These are phyloP conservation scores for Craseonycteris thonglongyai DNA, from an alignment of 2,113 vertebrate genomes.

Conservation along the genomic window DNA sequence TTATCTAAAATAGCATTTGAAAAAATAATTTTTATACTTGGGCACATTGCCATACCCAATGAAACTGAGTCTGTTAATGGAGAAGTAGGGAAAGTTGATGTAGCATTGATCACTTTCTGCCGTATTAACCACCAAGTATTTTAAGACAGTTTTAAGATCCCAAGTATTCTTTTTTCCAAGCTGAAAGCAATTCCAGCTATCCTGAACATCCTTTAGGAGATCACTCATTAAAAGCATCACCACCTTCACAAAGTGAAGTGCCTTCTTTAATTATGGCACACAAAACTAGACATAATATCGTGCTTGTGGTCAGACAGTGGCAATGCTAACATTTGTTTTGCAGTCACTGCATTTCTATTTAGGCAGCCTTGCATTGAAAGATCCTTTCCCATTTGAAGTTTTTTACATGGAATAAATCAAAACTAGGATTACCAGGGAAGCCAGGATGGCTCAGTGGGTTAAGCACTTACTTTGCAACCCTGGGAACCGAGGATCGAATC, in stretches of 20 bases:
- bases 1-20: not conserved
- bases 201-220: not conserved
- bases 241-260: not conserved
- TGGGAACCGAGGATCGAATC: no score
- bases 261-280: not conserved
- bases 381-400: not conserved
- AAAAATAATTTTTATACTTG: not conserved
- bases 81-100: not conserved
- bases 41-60: not conserved
- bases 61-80: not conserved
- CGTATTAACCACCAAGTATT: not conserved
- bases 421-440: not conserved
- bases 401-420: not conserved
- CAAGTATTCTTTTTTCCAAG: not conserved
- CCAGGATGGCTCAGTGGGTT: no score
- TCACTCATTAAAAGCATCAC: not conserved
- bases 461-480: no score
- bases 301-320: not conserved
- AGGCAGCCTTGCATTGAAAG: not conserved
- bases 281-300: not conserved
- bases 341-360: not conserved
- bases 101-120: not conserved
- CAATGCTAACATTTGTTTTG: not conserved
- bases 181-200: not conserved
- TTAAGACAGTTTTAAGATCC: not conserved